These are phyloP conservation scores for Saxidomus purpurata DNA, from an alignment of 1,140 invertebrate genomes.

Conservation along the genomic window DNA sequence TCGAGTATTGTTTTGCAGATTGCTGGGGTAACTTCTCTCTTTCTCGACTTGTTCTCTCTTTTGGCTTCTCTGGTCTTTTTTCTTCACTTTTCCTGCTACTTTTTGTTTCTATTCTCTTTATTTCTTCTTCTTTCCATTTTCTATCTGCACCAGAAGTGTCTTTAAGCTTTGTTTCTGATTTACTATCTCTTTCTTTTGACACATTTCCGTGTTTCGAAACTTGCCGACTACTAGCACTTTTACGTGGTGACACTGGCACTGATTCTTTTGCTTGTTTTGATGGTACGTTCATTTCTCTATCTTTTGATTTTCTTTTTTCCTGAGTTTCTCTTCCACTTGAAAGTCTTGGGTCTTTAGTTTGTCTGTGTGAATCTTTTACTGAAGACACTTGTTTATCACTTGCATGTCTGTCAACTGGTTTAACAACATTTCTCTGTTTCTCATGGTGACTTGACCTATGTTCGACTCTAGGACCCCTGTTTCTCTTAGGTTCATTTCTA, in stretches of 20 bases:
- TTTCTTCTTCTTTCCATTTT: slow-evolving; percentile 26
- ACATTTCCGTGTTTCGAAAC: slow-evolving; percentile 6
- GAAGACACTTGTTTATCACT: neutral
- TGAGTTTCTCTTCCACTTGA: slow-evolving; percentile 4
- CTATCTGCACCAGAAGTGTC: slow-evolving; percentile 12
- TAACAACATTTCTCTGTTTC: neutral
- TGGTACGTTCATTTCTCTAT: neutral
- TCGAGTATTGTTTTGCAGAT: slow-evolving; percentile 18
- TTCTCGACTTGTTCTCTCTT: slow-evolving; percentile 29
- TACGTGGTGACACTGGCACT: neutral
- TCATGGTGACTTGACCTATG: neutral
- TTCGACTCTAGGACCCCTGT: neutral
- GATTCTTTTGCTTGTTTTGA: neutral
- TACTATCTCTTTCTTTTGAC: slow-evolving; percentile 49
- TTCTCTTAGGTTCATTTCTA: neutral
- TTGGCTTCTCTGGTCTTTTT: neutral
- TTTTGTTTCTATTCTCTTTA: slow-evolving; percentile 23
- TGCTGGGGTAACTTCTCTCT: slow-evolving; percentile 18
- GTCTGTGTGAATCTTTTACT: neutral
- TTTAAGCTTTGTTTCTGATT: slow-evolving; percentile 37
- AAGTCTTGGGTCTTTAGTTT: slow-evolving; percentile 19
- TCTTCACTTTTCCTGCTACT: slow-evolving; percentile 21
- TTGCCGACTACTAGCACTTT: slow-evolving; percentile 30
- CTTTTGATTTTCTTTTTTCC: slow-evolving; percentile 38
- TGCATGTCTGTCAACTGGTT: neutral